Conservation (phyloP, 2,113 vertebrate species). For the human region DNA sequence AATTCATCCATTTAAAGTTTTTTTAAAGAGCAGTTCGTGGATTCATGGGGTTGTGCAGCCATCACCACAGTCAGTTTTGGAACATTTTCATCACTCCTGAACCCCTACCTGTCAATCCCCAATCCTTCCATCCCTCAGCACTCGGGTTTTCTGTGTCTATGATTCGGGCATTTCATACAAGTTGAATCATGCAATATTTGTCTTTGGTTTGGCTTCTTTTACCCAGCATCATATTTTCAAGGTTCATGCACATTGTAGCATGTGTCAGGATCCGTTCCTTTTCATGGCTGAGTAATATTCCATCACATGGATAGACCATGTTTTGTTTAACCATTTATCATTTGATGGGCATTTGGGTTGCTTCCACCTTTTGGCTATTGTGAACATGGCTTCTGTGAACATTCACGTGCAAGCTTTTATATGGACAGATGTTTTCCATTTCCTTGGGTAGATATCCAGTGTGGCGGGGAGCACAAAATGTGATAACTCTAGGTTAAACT, state of each 20-base stretch:
- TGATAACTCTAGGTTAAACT: neutral
- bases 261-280: accelerated
- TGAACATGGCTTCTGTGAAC: no score
- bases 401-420: neutral
- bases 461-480: accelerated
- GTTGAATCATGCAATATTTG: neutral
- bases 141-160: neutral
- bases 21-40: no score
- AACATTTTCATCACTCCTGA: neutral
- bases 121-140: neutral
- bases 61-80: neutral
- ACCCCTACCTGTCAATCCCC: neutral
- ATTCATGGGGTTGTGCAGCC: no score
- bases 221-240: accelerated
- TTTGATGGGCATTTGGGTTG: neutral
- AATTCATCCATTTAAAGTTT: no score
- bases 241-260: neutral
- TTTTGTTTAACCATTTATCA: neutral
- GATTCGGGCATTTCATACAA: neutral
- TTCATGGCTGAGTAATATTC: neutral
- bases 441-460: neutral
- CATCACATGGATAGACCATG: accelerated
- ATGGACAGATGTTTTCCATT: neutral
- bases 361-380: neutral
- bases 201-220: neutral